A percentile compares a stretch with the other conserved stretches of the same genome.
Conservation (phyloP, 2,113 vertebrate genomes). For the Etheostoma cragini region DNA sequence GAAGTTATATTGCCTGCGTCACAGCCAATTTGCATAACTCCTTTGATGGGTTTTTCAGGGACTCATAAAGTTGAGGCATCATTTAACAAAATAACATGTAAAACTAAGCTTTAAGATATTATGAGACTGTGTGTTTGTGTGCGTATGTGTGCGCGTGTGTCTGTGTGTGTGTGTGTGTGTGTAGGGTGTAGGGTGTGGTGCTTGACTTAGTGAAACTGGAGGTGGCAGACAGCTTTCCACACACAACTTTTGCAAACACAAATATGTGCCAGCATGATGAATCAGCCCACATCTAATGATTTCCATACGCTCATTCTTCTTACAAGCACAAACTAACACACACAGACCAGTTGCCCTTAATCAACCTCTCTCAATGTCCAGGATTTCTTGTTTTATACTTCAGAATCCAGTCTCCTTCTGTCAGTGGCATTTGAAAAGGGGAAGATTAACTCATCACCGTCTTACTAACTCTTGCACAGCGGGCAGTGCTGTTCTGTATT, state of each 20-base stretch:
- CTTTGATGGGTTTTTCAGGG: constrained; percentile 48
- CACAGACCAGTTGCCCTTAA: constrained; percentile 29
- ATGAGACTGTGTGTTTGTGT: constrained; percentile 34
- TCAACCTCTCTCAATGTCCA: constrained; percentile 38
- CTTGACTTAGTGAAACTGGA: constrained; percentile 54
- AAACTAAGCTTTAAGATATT: neutral
- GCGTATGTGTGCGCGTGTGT: constrained; percentile 15
- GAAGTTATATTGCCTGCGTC: constrained; percentile 35
- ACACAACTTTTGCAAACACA: constrained; percentile 45
- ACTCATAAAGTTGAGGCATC: constrained; percentile 14
- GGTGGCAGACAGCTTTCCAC: constrained; percentile 57
- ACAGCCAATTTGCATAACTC: constrained; percentile 39
- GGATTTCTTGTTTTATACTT: constrained; percentile 41
- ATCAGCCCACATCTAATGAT: constrained; percentile 77
- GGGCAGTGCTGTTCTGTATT: constrained; percentile 49
- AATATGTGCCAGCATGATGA: constrained; percentile 63
- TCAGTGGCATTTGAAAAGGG: constrained; percentile 51
- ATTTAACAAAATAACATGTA: constrained; percentile 12
- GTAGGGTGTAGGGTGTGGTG: constrained; percentile 13
- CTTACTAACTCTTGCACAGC: constrained; percentile 5
- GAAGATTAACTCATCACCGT: constrained; percentile 58
- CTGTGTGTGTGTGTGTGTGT: constrained; percentile 28
- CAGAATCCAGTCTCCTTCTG: constrained; percentile 34
- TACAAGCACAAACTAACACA: constrained; percentile 50
- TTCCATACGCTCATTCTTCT: constrained; percentile 81